Percentiles rank a stretch among this genome's conserved stretches.
Evolutionary conservation across 2,888 invertebrate genomes (phyloP).

Genomic region (Athalia circularis): DNA sequence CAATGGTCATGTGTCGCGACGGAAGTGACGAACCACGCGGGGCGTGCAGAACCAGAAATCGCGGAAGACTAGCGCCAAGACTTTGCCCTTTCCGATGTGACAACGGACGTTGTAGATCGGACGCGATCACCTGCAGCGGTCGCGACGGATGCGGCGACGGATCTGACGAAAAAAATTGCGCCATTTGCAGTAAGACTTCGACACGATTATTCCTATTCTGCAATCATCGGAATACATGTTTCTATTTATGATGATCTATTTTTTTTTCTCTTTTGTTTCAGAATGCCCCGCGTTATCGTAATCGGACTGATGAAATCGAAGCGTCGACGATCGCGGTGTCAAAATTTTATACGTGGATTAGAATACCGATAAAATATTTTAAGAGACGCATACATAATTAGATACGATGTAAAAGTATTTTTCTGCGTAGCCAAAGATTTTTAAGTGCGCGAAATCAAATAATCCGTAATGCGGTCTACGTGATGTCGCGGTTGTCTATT

Average conservation of each 20-base stretch:
- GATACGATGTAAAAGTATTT: not conserved
- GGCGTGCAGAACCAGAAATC: conserved; percentile 74
- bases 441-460: conserved; percentile 18
- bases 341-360: not conserved
- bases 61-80: conserved; percentile 74
- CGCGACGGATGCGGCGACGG: conserved; percentile 94
- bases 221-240: not conserved
- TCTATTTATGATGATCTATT: not conserved
- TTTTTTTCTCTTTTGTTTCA: conserved; percentile 55
- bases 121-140: conserved; percentile 92
- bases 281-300: conserved; percentile 57
- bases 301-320: conserved; percentile 4
- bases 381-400: not conserved
- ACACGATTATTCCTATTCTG: not conserved
- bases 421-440: conserved; percentile 35
- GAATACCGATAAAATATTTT: not conserved
- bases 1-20: conserved; percentile 89
- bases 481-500: not conserved
- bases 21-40: conserved; percentile 90
- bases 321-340: not conserved
- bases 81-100: conserved; percentile 90
- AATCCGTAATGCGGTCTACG: conserved; percentile 1
- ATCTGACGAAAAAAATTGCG: conserved; percentile 89
- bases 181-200: conserved; percentile 87
- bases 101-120: conserved; percentile 91